Conservation (phyloP, 2,888 invertebrate species). For the Maniola hyperantus region DNA sequence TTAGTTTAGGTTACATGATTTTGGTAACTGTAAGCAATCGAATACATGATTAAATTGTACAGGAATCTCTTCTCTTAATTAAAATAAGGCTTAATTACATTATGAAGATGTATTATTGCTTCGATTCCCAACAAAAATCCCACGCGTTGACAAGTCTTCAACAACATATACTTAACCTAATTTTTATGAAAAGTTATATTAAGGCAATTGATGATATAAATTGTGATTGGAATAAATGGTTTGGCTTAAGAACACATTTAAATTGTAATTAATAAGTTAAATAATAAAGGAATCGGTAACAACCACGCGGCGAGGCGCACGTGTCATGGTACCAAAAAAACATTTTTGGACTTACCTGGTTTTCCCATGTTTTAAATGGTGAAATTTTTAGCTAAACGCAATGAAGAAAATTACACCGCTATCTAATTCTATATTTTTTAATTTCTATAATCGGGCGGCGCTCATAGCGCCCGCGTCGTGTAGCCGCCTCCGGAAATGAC, state of each 20-base stretch:
- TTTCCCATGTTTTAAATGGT: constrained; percentile 59
- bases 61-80: not conserved
- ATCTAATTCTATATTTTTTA: constrained; percentile 60
- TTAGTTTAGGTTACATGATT: too few relatives aligned
- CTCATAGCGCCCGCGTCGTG: constrained; percentile 63
- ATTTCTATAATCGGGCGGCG: constrained; percentile 54
- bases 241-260: not conserved
- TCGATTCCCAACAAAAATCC: not conserved
- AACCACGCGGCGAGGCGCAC: constrained; percentile 51
- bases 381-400: constrained; percentile 29
- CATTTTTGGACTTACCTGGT: constrained; percentile 62
- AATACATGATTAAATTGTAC: not conserved
- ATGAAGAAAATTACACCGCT: constrained; percentile 50
- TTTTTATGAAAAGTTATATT: too few relatives aligned
- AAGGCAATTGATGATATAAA: not conserved
- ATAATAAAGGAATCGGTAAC: constrained; percentile 27
- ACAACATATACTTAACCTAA: constrained; percentile 6
- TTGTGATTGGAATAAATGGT: not conserved
- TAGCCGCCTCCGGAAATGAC: constrained; percentile 65
- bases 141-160: not conserved
- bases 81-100: not conserved
- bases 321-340: constrained; percentile 29
- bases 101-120: not conserved
- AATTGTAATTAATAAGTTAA: constrained; percentile 7
- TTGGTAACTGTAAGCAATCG: not conserved